Evolutionary conservation across 2,888 invertebrate genomes (phyloP).

Genomic region (Diogma glabrata): DNA sequence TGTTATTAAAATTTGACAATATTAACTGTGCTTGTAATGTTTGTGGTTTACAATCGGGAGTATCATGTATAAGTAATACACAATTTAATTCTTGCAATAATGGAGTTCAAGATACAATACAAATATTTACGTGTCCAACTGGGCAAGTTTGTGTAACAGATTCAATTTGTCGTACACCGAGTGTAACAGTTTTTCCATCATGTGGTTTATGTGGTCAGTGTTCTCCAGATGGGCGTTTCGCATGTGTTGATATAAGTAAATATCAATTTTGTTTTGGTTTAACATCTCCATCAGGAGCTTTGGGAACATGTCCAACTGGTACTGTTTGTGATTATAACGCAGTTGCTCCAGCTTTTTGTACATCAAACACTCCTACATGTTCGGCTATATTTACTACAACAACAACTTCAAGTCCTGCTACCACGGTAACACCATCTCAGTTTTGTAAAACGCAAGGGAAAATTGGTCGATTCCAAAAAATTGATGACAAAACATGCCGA

Average conservation of each 20-base stretch:
- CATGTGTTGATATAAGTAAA: conserved; percentile 4
- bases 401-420: conserved; percentile 17
- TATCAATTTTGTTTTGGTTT: conserved; percentile 3
- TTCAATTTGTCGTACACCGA: background rate
- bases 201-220: conserved; percentile 2
- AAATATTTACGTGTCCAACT: conserved; percentile 1
- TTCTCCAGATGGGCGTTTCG: background rate
- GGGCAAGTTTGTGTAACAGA: background rate
- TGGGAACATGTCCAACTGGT: conserved; percentile 2
- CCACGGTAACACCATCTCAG: background rate
- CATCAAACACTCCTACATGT: too few relatives aligned
- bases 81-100: background rate
- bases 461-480: background rate
- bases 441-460: background rate
- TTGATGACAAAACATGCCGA: background rate
- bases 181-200: background rate
- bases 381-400: conserved; percentile 9
- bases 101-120: background rate
- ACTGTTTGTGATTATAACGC: background rate
- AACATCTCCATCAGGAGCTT: background rate
- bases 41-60: background rate
- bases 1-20: too few relatives aligned
- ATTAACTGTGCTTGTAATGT: too few relatives aligned
- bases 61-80: background rate
- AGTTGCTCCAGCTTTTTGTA: background rate